Evolutionary conservation across 2,888 invertebrate species (phyloP).

Genomic region (Pammene aurita): DNA sequence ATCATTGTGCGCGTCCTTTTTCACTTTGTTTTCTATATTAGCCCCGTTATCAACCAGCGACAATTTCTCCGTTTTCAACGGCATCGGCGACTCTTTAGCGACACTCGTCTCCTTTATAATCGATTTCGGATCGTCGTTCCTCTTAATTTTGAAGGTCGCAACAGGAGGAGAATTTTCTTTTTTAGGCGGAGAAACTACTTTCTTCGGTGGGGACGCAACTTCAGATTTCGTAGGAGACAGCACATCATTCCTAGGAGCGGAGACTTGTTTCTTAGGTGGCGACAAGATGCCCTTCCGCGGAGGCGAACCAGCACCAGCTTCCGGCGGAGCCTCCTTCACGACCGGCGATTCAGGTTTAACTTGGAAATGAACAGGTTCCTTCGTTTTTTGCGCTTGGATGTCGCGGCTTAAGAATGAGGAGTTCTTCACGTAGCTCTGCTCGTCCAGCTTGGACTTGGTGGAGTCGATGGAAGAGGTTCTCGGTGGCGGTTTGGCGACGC

Average conservation of each 20-base stretch:
- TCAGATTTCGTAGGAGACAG: constrained; percentile 34
- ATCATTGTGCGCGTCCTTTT: constrained; percentile 26
- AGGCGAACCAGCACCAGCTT: constrained; percentile 32
- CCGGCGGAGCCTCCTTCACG: constrained; percentile 42
- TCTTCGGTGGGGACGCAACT: constrained; percentile 41
- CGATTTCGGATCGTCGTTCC: constrained; percentile 41
- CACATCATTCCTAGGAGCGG: constrained; percentile 35
- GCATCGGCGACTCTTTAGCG: constrained; percentile 19
- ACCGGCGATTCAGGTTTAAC: constrained; percentile 42
- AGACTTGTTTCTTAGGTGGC: constrained; percentile 42
- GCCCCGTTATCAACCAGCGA: constrained; percentile 28
- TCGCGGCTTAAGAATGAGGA: constrained; percentile 69
- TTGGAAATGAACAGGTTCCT: constrained; percentile 35
- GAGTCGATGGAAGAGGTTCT: constrained; percentile 40
- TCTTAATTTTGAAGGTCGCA: constrained; percentile 43
- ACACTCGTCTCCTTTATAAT: constrained; percentile 30
- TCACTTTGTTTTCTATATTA: constrained; percentile 16
- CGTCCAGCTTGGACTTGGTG: constrained; percentile 45
- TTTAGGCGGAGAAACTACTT: constrained; percentile 43
- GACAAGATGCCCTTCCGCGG: constrained; percentile 33
- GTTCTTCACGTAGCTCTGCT: constrained; percentile 62
- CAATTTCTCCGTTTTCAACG: constrained; percentile 31
- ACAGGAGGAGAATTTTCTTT: constrained; percentile 49
- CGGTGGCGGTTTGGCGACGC: constrained; percentile 37
- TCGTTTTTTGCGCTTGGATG: constrained; percentile 62